Conservation (phyloP, 2,888 invertebrate species). For the Drosophila robusta region DNA sequence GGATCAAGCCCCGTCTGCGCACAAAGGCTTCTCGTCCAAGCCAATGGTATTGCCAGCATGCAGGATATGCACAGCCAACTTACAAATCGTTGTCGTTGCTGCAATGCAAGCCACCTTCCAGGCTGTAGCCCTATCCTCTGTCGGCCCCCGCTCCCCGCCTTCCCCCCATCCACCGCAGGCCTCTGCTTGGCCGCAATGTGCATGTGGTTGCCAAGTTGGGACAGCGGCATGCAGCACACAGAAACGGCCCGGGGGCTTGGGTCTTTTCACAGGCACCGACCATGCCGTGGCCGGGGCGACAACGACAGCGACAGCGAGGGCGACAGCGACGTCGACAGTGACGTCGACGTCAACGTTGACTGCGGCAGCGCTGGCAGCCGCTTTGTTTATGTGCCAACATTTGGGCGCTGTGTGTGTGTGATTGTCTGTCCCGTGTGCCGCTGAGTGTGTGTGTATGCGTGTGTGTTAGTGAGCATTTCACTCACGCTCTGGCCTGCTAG, state of each 20-base stretch:
- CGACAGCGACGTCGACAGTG: background rate
- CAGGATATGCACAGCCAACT: conserved; percentile 62
- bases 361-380: conserved; percentile 36
- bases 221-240: conserved; percentile 1
- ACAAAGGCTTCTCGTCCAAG: conserved; percentile 51
- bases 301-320: too few species aligned
- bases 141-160: too few species aligned
- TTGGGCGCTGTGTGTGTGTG: conserved; percentile 38
- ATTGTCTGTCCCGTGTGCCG: conserved; percentile 13
- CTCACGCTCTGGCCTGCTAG: conserved; percentile 23
- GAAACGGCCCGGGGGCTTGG: conserved; percentile 53
- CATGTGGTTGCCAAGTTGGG: conserved; percentile 59
- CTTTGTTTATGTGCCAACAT: conserved; percentile 75
- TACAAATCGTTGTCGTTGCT: conserved; percentile 63
- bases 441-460: conserved; percentile 11
- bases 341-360: conserved; percentile 5
- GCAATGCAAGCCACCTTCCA: conserved; percentile 34
- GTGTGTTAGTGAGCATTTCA: conserved; percentile 29
- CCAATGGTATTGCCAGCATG: conserved; percentile 42
- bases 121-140: conserved; percentile 5
- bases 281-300: conserved; percentile 12
- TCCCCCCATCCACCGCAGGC: conserved; percentile 6
- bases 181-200: conserved; percentile 49
- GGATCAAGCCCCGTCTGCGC: conserved; percentile 63
- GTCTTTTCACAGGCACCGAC: conserved; percentile 50